phyloP scores from a whole-genome alignment of 1,140 invertebrate genomes.

The Drosophila equinoxialis region DNA sequence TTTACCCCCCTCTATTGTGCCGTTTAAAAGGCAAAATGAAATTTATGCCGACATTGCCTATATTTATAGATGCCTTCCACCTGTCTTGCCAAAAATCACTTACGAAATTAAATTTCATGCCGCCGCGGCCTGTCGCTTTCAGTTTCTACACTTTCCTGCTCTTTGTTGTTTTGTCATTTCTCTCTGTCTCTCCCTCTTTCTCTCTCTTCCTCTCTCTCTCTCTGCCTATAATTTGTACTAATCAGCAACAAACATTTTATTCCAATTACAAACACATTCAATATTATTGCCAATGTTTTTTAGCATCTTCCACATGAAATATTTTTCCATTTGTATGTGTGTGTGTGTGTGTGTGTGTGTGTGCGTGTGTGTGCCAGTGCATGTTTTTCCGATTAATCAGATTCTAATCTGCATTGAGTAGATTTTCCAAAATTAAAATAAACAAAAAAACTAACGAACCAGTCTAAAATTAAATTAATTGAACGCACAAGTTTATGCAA shows the following conservation, averaged over 20 bases:
- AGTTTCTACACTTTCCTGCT: neutral
- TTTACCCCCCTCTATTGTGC: neutral
- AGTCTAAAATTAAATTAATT: slow-evolving; percentile 9
- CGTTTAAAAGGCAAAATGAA: slow-evolving; percentile 33
- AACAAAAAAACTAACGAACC: neutral
- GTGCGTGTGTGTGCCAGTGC: no score
- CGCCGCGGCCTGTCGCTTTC: slow-evolving; percentile 6
- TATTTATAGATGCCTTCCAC: slow-evolving; percentile 76
- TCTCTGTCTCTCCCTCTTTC: slow-evolving; percentile 8
- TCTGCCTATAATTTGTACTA: neutral
- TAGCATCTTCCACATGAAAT: slow-evolving; percentile 6
- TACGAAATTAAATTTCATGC: slow-evolving; percentile 73
- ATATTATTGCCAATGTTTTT: slow-evolving; percentile 13
- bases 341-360: no score
- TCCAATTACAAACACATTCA: slow-evolving; percentile 14
- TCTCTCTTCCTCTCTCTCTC: neutral
- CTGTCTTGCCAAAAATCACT: slow-evolving; percentile 75
- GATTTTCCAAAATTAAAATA: neutral
- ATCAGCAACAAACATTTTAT: slow-evolving; percentile 9
- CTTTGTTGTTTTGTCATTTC: neutral
- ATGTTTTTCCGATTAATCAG: neutral
- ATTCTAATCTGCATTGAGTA: neutral
- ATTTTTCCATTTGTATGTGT: neutral
- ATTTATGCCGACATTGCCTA: slow-evolving; percentile 69
- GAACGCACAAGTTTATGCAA: slow-evolving; percentile 2